Base-by-base conservation (phyloP, 1,140 invertebrate species). In the Anoplophora glabripennis region DNA sequence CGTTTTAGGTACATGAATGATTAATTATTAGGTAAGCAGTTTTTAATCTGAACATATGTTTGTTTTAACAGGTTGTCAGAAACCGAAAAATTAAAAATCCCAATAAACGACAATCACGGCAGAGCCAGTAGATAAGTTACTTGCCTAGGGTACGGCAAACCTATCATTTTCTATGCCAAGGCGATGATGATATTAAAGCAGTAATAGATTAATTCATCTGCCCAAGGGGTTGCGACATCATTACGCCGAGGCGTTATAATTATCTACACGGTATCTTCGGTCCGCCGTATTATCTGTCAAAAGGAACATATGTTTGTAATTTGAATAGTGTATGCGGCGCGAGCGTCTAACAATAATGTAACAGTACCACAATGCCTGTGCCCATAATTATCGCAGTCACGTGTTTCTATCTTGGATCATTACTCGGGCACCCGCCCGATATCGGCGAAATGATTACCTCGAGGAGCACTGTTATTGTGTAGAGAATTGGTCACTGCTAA, bases 351-450 rank as follows among this genome's bases (percentile, higher is more conserved):
- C 59, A 61, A 67, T 63, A 68, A 68, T 68, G 59, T 66, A 69
- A 67, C 67, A 67, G 67, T 68, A 64, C 64, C 53, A 63, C 57
- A 62, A 62, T 62, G 55, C 53, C 57, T 57, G 45, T 61, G 38
- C 51, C 61, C 58, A 57, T 68, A 67, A 72, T 70, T 67, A 70
- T 69, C 68, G 61, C 53, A 57, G 70, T 72, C 70, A 72, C 70
- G 68, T 72, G 68, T 70, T 70, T 60, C 37, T 37, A 65, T 64
- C 57, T 64, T 57, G 45, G 52, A 44, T 36, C 51, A 57, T 67
- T 65, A 41, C 53, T 51, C 35, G 58, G 15, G 51, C 35, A 62
- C 38, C 12, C 15, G 38, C 15, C 10, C 36, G 8, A 33, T 42
- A 12, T 46, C 15, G 28, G 18, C 10, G 15, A 34, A 36, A 14